Percentiles rank a stretch among this genome's conserved stretches.
Conservation (phyloP, 2,888 invertebrate species). For the Agonum fuliginosum region DNA sequence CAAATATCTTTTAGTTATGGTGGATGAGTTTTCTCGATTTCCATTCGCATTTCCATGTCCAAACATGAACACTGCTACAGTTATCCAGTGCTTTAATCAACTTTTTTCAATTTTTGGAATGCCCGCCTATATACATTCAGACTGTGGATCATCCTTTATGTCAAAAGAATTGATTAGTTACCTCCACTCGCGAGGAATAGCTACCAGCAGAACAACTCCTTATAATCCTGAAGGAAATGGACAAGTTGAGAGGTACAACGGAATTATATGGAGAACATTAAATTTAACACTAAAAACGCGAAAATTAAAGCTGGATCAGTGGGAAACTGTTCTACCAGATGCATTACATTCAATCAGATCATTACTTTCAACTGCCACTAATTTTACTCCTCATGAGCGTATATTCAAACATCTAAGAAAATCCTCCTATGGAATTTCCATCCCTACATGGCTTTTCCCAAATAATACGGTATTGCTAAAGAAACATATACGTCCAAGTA, state of each 20-base stretch:
- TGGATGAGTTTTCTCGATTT: no score
- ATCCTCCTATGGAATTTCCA: background rate
- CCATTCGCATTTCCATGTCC: constrained; percentile 61
- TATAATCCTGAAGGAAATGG: constrained; percentile 63
- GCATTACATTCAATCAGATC: no score
- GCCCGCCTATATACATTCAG: constrained; percentile 62
- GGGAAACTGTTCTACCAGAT: constrained; percentile 61
- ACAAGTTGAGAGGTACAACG: constrained; percentile 61
- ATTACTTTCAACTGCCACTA: no score
- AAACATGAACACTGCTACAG: constrained; percentile 59
- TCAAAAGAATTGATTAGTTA: constrained; percentile 60
- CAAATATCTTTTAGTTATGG: constrained; percentile 59
- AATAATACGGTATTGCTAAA: no score
- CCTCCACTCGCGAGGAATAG: constrained; percentile 57
- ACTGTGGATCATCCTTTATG: constrained; percentile 61
- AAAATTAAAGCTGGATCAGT: constrained; percentile 30
- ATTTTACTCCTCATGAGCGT: no score
- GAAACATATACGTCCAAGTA: no score
- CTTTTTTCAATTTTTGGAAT: constrained; percentile 62
- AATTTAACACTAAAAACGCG: constrained; percentile 56
- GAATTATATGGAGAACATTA: constrained; percentile 62
- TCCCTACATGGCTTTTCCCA: no score
- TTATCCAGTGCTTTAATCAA: constrained; percentile 59
- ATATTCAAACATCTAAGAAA: background rate
- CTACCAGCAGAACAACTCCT: constrained; percentile 62